Percentiles rank a stretch among this genome's conserved stretches.
Evolutionary conservation across 2,888 invertebrate species (phyloP).

Genomic region (Acrobeloides nanus): DNA sequence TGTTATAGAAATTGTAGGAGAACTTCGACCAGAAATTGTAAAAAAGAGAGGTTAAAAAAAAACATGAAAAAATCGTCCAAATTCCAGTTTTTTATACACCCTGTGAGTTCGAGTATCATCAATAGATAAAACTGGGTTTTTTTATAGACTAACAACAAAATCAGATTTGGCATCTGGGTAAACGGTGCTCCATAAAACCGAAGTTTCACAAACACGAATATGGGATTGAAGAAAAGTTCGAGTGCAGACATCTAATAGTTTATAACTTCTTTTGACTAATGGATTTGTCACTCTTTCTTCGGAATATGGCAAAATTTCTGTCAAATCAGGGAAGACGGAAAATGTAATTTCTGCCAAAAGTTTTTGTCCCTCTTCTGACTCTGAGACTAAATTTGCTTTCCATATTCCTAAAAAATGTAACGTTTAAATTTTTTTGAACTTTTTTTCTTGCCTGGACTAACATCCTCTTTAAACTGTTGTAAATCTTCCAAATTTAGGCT

Average conservation of each 20-base stretch:
- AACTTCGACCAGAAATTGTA: not conserved
- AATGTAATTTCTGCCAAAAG: constrained; percentile 15
- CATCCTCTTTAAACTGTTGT: constrained; percentile 1
- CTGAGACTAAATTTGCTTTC: constrained; percentile 8
- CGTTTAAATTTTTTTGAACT: not conserved
- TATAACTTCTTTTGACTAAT: not conserved
- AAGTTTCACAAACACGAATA: too few relatives aligned
- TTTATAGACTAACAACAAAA: too few relatives aligned
- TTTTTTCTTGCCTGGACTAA: constrained; percentile 1
- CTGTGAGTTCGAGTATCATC: too few relatives aligned
- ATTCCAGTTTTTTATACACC: too few relatives aligned
- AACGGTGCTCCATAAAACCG: constrained; percentile 15
- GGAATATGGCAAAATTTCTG: constrained; percentile 5
- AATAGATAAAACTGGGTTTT: too few relatives aligned
- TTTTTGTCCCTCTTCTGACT: not conserved
- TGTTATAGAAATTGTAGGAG: not conserved
- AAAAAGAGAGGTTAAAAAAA: too few relatives aligned
- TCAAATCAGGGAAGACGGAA: constrained; percentile 15
- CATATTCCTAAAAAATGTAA: constrained; percentile 11
- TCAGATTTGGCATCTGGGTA: constrained; percentile 14
- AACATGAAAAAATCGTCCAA: too few relatives aligned
- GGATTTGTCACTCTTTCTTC: not conserved
- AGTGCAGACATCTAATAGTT: constrained; percentile 4
- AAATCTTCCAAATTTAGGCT: constrained; percentile 15
- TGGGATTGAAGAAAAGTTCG: constrained; percentile 2